Base-by-base conservation (phyloP, 2,888 invertebrate species). In the Eucriotettix oculatus region DNA sequence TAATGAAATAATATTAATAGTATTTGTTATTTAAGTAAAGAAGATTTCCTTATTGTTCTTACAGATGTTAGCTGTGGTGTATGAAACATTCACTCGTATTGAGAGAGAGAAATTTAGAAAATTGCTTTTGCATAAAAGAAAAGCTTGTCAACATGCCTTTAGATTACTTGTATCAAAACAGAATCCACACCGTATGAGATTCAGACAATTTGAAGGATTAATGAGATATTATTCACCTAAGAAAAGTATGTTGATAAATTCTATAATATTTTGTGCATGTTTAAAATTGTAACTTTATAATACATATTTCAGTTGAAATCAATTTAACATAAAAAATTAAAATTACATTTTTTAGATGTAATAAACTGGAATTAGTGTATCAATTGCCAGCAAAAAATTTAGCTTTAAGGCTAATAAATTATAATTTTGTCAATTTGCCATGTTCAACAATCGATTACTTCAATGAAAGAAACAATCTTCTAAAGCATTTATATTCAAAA, bases 31-130 rank as follows among this genome's bases (percentile, higher is more conserved):
- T 48, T 48, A 14, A 40, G 1, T 5, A 11, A 16, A 58, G 16
- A 42, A 10, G 16, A n/a, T 14, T 41, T 53, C 1, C 41, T 52
- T 52, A 41, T 54, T 44, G n/a, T n/a, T 9, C 16, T 9, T n/a
- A 1, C 71, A 88, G 85, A 86, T 92, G 85, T 76, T 92, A 67
- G 92, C 92, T 61, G 91, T 92, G 42, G 92, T 92, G 9, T 92
- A 92, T 73, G 91, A 91, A 74, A 86, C 90, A 1, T 93, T 92
- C 71, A 90, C 90, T 0, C 82, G 86, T 48, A 85, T 89, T 57
- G 91, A 92, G 73, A 85, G 89, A 54, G 86, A 87, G 67, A 93
- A 92, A 72, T 87, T 91, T 66, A 81, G 87, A 67, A 89, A 90
- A 68, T 70, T 93, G 54, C 76, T 90, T 63, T 76, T 91, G 64